Evolutionary conservation across 2,797 vertebrate species (phyloP), one percentile per base, ranked within the genome.

Genomic region (Nothura maculosa): DNA sequence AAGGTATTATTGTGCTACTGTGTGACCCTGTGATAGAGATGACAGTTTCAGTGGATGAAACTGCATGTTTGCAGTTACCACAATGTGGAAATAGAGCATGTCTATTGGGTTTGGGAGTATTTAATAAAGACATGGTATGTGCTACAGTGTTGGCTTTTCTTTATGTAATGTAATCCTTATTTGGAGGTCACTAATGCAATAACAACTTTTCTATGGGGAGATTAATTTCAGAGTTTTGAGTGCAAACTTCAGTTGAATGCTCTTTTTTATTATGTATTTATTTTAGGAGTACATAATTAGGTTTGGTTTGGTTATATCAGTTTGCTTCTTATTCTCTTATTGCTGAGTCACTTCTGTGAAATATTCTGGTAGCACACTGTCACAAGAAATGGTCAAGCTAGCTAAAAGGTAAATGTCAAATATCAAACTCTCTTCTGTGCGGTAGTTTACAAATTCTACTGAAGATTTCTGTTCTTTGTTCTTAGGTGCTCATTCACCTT

Each of bases 291-390:
- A 36, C 5, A 5, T 80, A 32, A 13, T 47, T 77, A 38, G 42
- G 61, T 52, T 90, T 94, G 58, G 42, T 72, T 13, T 93, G 17
- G 7, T 85, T 84, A 1, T 42, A 32, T 77, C 14, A 8, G 9
- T 85, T 91, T 70, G 13, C 50, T 78, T 81, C 30, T 89, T 63
- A 55, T 32, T 82, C 42, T 78, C 8, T 40, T 79, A 40, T 19
- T 10, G 62, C 14, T 85, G 73, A 75, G 27, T 58, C 27, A 77
- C 87, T 94, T 83, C 87, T 87, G 58, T 61, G 28, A 43, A 83
- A 6, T 72, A 84, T 27, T 93, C 58, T 82, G 57, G 25, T 73
- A 61, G 52, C 54, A 93, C 5, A 45, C 12, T 30, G 78, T 85
- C 16, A 60, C 25, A 48, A 64, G 20, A 57, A 62, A 45, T 55